Percentiles rank a stretch among this genome's conserved stretches.
Conservation (phyloP, 2,113 vertebrate species). For the Plectropomus leopardus region DNA sequence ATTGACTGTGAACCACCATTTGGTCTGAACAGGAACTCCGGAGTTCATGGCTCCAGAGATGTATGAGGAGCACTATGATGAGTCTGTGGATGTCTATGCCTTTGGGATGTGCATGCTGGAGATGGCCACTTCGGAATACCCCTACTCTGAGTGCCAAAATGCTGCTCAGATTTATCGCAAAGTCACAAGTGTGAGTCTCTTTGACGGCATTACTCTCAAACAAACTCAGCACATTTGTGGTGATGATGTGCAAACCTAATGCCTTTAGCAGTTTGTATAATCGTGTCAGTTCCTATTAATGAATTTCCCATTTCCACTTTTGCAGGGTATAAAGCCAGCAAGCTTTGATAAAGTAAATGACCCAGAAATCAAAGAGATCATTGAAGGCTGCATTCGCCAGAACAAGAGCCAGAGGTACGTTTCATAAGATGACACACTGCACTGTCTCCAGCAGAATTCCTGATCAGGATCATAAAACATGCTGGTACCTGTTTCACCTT, state of each 20-base stretch:
- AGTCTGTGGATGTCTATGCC: slow-evolving; percentile 95
- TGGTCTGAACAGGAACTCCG: slow-evolving; percentile 88
- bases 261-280: background rate
- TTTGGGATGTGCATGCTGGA: slow-evolving; percentile 98
- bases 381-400: slow-evolving; percentile 94
- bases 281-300: background rate
- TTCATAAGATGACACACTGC: background rate
- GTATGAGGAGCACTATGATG: slow-evolving; percentile 96
- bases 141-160: slow-evolving; percentile 96
- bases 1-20: slow-evolving; percentile 13
- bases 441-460: background rate
- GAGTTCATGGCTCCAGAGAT: slow-evolving; percentile 98
- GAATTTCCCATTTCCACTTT: slow-evolving; percentile 15
- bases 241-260: background rate
- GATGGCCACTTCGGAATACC: slow-evolving; percentile 96
- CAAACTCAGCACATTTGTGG: background rate
- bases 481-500: background rate
- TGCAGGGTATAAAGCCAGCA: slow-evolving; percentile 94
- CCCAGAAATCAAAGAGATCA: slow-evolving; percentile 97
- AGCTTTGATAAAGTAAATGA: slow-evolving; percentile 96
- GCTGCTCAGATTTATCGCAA: slow-evolving; percentile 97
- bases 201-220: background rate
- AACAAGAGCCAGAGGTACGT: slow-evolving; percentile 92
- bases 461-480: slow-evolving; percentile 5
- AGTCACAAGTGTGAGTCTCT: slow-evolving; percentile 94